These are phyloP conservation scores for Nymphalis polychloros DNA, from an alignment of 2,888 invertebrate species.

Conservation along the genomic window DNA sequence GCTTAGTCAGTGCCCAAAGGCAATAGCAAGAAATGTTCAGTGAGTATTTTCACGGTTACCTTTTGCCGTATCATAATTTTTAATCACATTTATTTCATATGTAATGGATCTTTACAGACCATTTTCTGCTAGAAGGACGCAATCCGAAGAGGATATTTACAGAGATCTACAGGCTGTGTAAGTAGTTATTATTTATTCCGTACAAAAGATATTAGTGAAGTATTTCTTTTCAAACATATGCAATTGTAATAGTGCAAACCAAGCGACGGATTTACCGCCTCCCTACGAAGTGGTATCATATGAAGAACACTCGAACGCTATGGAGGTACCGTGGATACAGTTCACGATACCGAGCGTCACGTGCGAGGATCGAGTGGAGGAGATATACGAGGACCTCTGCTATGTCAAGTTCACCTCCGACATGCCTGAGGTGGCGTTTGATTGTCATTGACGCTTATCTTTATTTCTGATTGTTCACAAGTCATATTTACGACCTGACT, in stretches of 20 bases:
- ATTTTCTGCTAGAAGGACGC: conserved; percentile 89
- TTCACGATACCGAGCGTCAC: conserved; percentile 84
- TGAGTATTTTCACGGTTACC: conserved; percentile 72
- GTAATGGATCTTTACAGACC: conserved; percentile 83
- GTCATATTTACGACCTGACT: background rate
- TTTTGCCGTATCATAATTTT: background rate
- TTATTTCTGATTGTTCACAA: background rate
- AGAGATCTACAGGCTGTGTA: conserved; percentile 91
- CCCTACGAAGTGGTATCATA: conserved; percentile 51
- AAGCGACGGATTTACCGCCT: conserved; percentile 56
- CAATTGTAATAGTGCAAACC: conserved; percentile 59
- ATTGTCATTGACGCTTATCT: conserved; percentile 10
- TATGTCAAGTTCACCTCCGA: conserved; percentile 90
- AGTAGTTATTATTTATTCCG: conserved; percentile 66
- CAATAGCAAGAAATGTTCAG: conserved; percentile 85
- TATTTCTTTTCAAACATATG: conserved; percentile 17
- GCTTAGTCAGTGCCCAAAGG: conserved; percentile 90
- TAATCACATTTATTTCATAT: background rate
- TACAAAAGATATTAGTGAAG: conserved; percentile 6
- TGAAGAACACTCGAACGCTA: conserved; percentile 56
- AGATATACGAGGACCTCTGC: conserved; percentile 94
- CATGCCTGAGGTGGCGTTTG: conserved; percentile 84
- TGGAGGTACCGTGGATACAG: conserved; percentile 84
- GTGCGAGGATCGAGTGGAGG: conserved; percentile 86
- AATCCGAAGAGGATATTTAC: conserved; percentile 92